Evolutionary conservation across 1,140 invertebrate species (phyloP), one percentile per base, ranked within the genome.

Genomic region (Homalodisca vitripennis): DNA sequence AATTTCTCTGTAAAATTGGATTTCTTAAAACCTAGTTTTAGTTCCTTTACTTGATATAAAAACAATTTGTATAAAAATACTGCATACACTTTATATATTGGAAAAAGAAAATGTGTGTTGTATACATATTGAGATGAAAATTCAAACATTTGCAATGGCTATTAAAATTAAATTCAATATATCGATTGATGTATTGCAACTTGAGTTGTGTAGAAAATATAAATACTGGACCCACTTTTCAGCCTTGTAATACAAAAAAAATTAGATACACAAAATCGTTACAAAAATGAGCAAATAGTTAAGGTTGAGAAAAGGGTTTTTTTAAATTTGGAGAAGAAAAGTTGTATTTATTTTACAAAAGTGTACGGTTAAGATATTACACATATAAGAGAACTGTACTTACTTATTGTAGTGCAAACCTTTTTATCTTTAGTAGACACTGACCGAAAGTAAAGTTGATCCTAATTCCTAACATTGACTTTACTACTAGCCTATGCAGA

Each of bases 1-100:
- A 60, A 26, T 29, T 26, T 27, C 48, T 53, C 10, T 13, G 29
- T 3, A 60, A 22, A 41, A 10, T 41, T 41, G 6, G 17, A 41
- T 41, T 6, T 41, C 17, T 13, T 60, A 60, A 60, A 60, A 27
- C 22, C 55, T 60, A n/a, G n/a, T 22, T 60, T 60, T 60, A 22
- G 14, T 10, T 27, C 12, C 55, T 27, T 60, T 27, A 26, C 10
- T 60, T n/a, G 24, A 60, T 60, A 60, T 30, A 60, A 53, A 53
- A 13, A 60, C 26, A 41, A 17, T 41, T 6, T 41, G 27, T 60
- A 60, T 60, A 60, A 60, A 60, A 60, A 60, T 60, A 60, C 55
- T 60, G 55, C 26, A 29, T 10, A 60, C 29, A 60, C 29, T 60
- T 60, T 26, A 13, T 60, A 13, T 13, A 12, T 13, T 26, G 26